phyloP scores from a whole-genome alignment of 2,888 invertebrate species.

The Callyntrura guangdongensis region DNA sequence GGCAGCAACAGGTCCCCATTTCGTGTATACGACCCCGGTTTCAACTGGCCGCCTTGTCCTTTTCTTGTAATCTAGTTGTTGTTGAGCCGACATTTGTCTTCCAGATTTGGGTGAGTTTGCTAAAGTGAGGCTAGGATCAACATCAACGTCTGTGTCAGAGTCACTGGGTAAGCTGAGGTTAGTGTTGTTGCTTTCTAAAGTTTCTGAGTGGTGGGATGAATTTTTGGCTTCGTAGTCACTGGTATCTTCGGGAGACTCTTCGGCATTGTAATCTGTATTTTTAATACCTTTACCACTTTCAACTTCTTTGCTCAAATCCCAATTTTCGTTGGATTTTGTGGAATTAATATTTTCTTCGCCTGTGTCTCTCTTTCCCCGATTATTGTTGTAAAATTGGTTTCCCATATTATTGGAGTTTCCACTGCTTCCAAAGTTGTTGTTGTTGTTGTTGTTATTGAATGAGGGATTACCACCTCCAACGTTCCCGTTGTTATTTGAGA shows the following conservation, averaged over 20 bases:
- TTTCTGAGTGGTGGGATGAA: neutral
- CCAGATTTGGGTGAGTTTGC: constrained; percentile 10
- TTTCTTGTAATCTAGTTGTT: constrained; percentile 31
- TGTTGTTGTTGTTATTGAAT: constrained; percentile 37
- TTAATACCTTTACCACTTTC: neutral
- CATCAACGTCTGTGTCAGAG: constrained; percentile 24
- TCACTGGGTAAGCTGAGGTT: constrained; percentile 11
- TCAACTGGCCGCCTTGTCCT: constrained; percentile 82
- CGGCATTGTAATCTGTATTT: neutral
- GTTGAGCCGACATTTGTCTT: neutral
- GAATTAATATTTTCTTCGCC: neutral
- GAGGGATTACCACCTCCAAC: constrained; percentile 20
- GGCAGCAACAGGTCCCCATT: constrained; percentile 82
- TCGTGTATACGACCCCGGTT: constrained; percentile 83
- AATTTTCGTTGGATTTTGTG: constrained; percentile 1
- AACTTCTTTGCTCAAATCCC: constrained; percentile 19
- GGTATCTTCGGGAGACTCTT: neutral
- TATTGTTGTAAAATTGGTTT: constrained; percentile 8
- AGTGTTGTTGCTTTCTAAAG: neutral
- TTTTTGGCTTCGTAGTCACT: constrained; percentile 9
- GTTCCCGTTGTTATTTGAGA: neutral
- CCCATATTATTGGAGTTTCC: constrained; percentile 22
- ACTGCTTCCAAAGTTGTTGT: constrained; percentile 33
- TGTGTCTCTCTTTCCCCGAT: constrained; percentile 38
- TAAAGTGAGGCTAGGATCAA: neutral